These are phyloP conservation scores for Latheticus oryzae DNA, from an alignment of 2,888 invertebrate species.

Conservation along the genomic window DNA sequence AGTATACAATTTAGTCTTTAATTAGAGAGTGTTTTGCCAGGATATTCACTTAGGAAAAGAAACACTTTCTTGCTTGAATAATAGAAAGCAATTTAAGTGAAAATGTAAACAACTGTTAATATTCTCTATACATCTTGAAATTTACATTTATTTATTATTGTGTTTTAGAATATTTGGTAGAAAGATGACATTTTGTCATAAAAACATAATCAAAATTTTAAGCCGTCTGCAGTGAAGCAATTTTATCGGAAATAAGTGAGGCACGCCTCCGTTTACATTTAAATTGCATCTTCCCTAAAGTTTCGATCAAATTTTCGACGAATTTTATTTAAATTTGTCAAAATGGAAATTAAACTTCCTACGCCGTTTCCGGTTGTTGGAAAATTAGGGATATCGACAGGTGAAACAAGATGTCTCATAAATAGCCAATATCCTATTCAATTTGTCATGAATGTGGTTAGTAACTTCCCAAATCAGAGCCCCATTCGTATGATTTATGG, in stretches of 20 bases:
- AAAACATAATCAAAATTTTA: no score
- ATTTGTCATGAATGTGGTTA: slow-evolving; percentile 45
- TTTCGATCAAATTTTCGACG: slow-evolving; percentile 41
- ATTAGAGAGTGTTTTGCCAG: no score
- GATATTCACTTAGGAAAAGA: no score
- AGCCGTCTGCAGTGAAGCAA: no score
- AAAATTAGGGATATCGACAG: slow-evolving; percentile 54
- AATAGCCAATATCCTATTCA: slow-evolving; percentile 53
- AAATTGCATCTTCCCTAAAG: slow-evolving; percentile 38
- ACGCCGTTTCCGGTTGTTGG: slow-evolving; percentile 42
- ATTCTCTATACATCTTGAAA: no score
- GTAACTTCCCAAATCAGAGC: slow-evolving; percentile 28
- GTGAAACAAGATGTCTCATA: slow-evolving; percentile 49
- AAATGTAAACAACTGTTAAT: no score
- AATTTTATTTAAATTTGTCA: slow-evolving; percentile 42
- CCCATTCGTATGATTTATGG: slow-evolving; percentile 25
- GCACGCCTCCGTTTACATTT: slow-evolving; percentile 18
- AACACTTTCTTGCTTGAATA: no score
- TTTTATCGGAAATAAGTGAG: slow-evolving; percentile 14
- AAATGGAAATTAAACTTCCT: slow-evolving; percentile 53
- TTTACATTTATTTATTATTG: no score
- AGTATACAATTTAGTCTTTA: no score
- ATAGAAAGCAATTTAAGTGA: no score
- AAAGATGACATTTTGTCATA: no score
- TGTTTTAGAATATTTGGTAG: no score